A percentile compares a stretch with the other conserved stretches of the same genome.
phyloP scores from a whole-genome alignment of 2,888 invertebrate genomes.

The Meloe dianella region DNA sequence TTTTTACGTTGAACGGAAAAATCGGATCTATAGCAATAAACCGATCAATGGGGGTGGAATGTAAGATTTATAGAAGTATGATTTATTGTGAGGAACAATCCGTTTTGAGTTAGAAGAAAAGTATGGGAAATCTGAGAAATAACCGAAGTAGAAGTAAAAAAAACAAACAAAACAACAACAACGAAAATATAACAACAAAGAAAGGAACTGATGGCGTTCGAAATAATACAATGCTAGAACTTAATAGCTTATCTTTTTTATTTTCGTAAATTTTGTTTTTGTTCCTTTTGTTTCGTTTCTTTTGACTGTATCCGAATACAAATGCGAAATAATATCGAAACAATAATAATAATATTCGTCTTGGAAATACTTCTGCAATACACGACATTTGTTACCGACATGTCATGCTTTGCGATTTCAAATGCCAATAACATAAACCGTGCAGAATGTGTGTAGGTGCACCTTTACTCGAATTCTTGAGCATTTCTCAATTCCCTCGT shows the following conservation, averaged over 20 bases:
- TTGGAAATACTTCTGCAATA: background rate
- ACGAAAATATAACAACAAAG: background rate
- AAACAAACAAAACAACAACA: too few relatives aligned
- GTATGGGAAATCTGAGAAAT: background rate
- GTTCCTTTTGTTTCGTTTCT: background rate
- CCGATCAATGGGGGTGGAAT: slow-evolving; percentile 49
- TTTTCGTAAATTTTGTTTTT: background rate
- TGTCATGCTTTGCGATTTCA: background rate
- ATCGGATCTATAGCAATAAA: slow-evolving; percentile 46
- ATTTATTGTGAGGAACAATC: slow-evolving; percentile 48
- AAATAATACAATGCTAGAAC: background rate
- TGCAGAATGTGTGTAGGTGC: too few relatives aligned
- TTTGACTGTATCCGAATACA: background rate
- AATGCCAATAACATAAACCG: slow-evolving; percentile 1
- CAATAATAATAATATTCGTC: background rate
- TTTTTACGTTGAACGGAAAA: slow-evolving; percentile 43
- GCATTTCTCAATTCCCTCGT: too few relatives aligned
- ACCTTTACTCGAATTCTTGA: too few relatives aligned
- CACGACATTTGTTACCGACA: background rate
- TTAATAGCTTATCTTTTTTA: slow-evolving; percentile 12
- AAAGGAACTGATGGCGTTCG: background rate
- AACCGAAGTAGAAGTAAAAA: background rate
- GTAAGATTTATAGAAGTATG: slow-evolving; percentile 51
- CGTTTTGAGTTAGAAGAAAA: slow-evolving; percentile 31
- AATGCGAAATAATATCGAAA: background rate